A percentile compares a stretch with the other conserved stretches of the same genome.
phyloP scores from a whole-genome alignment of 2,113 vertebrate genomes.

The Progne subis region DNA sequence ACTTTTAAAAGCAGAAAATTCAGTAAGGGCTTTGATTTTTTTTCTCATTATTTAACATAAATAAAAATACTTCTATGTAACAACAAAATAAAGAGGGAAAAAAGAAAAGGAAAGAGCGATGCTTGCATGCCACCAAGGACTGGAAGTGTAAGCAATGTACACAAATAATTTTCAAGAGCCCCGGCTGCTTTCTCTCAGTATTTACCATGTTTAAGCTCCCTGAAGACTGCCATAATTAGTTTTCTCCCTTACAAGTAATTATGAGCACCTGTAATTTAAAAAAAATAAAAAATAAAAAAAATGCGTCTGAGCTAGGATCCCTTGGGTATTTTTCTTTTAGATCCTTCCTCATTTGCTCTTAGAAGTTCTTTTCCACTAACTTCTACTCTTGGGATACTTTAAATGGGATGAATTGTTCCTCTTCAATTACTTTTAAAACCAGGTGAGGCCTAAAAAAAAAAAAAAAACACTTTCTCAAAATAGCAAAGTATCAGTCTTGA shows the following conservation, averaged over 20 bases:
- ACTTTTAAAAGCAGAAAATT: neutral
- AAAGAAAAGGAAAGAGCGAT: neutral
- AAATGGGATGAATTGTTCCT: constrained; percentile 2
- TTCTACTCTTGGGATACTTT: constrained; percentile 44
- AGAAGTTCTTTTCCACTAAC: constrained; percentile 22
- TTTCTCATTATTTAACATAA: neutral
- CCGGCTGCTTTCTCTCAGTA: constrained; percentile 29
- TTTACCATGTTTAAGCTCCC: constrained; percentile 37
- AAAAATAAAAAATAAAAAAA: constrained; percentile 51
- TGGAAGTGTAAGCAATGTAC: neutral
- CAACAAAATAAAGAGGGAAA: neutral
- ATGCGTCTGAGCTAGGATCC: constrained; percentile 5
- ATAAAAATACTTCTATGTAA: neutral
- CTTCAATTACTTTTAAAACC: constrained; percentile 44
- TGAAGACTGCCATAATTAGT: constrained; percentile 48
- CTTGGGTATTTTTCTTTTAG: constrained; percentile 43
- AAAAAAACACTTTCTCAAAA: neutral
- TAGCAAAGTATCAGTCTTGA: neutral
- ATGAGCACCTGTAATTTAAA: constrained; percentile 61
- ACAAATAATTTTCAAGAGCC: constrained; percentile 14
- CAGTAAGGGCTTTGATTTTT: neutral
- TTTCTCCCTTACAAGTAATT: constrained; percentile 62
- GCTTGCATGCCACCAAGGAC: neutral
- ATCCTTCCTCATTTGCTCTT: constrained; percentile 47
- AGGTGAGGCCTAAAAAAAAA: neutral